phyloP scores from a whole-genome alignment of 1,140 invertebrate species.

The Ips typographus region DNA sequence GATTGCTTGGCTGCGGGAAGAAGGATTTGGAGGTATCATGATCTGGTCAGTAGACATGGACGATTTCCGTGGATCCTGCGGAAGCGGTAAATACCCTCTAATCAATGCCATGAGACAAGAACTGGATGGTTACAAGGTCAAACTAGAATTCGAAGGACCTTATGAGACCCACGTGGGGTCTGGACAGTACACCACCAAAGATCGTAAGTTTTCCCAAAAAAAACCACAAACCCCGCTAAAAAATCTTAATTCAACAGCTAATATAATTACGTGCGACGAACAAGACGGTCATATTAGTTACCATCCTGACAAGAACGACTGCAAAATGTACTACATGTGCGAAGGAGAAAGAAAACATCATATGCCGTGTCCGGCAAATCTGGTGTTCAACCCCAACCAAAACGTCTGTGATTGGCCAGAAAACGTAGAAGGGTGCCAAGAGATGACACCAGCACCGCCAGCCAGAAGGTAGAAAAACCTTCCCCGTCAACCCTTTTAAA shows the following conservation, averaged over 20 bases:
- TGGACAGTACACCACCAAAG: constrained; percentile 80
- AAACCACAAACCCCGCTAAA: neutral
- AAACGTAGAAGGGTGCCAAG: constrained; percentile 85
- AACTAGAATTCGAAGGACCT: constrained; percentile 83
- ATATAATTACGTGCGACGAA: constrained; percentile 86
- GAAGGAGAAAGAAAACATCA: constrained; percentile 94
- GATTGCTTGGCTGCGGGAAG: constrained; percentile 92
- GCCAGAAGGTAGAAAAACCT: constrained; percentile 5
- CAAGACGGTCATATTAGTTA: constrained; percentile 93
- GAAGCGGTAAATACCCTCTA: constrained; percentile 87
- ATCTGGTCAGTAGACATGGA: constrained; percentile 97
- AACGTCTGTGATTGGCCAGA: constrained; percentile 97
- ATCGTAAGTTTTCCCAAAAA: constrained; percentile 67
- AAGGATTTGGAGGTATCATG: constrained; percentile 95
- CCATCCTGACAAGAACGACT: constrained; percentile 86
- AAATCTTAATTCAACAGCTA: constrained; percentile 61
- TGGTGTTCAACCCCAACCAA: constrained; percentile 91
- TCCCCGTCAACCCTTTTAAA: neutral
- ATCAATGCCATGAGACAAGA: constrained; percentile 86
- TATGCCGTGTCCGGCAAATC: constrained; percentile 93
- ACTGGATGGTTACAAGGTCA: constrained; percentile 78
- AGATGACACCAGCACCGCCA: constrained; percentile 74
- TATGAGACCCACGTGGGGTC: constrained; percentile 72
- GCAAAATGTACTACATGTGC: constrained; percentile 94
- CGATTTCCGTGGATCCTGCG: constrained; percentile 87